These are phyloP conservation scores for Phaethon lepturus DNA, from an alignment of 2,113 vertebrate species.

Conservation along the genomic window DNA sequence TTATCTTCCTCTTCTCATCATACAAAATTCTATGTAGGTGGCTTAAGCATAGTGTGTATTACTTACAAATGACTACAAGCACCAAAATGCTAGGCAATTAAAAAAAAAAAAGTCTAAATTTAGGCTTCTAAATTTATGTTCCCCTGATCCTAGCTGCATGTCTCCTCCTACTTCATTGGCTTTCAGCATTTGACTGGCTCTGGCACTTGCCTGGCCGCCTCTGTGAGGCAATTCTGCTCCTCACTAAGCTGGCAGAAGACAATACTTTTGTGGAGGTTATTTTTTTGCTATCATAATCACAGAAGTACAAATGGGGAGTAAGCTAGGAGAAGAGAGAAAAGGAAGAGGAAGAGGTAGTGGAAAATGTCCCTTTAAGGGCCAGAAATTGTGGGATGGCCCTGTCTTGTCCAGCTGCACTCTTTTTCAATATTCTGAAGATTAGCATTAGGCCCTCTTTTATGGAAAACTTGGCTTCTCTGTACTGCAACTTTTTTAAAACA, in stretches of 20 bases:
- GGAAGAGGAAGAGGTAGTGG: not conserved
- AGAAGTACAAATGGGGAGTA: not conserved
- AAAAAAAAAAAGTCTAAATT: slow-evolving; percentile 24
- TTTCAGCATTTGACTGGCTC: not conserved
- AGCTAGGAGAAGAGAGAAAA: not conserved
- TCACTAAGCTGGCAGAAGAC: not conserved
- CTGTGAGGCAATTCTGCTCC: not conserved
- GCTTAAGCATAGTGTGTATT: not conserved
- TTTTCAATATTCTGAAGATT: not conserved
- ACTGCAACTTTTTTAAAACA: not conserved
- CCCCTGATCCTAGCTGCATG: not conserved
- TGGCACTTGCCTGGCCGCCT: not conserved
- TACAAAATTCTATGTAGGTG: not conserved
- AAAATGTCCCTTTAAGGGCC: not conserved
- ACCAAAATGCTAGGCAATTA: not conserved
- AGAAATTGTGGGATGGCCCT: not conserved
- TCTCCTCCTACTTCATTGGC: not conserved
- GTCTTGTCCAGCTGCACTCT: not conserved
- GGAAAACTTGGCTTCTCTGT: not conserved
- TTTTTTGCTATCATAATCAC: not conserved
- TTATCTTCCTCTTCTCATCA: not conserved
- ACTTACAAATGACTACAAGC: not conserved
- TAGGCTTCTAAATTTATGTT: slow-evolving; percentile 43
- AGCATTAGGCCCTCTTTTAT: not conserved
- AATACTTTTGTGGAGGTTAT: not conserved